Conservation (phyloP, 2,113 vertebrate genomes). For the Bucco capensis region DNA sequence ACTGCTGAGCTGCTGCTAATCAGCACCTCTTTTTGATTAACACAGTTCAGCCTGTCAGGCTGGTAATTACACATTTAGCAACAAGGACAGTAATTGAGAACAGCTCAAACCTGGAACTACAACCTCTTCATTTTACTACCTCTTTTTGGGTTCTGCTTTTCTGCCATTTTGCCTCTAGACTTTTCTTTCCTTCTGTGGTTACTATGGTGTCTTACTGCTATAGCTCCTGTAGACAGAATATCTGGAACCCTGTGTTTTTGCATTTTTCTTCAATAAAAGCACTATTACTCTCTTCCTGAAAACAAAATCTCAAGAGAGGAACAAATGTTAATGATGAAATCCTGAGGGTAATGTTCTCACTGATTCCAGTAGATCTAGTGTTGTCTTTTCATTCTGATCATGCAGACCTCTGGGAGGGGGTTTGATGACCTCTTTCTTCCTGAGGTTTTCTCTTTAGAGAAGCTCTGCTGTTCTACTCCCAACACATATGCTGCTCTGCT, state of each 20-base stretch:
- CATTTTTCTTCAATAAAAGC: not conserved
- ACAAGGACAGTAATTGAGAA: not conserved
- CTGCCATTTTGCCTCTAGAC: not conserved
- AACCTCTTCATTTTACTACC: not conserved
- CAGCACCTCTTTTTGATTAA: conserved; percentile 1
- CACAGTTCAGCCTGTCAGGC: not conserved
- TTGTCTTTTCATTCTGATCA: not conserved
- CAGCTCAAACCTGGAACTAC: not conserved
- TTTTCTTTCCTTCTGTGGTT: not conserved
- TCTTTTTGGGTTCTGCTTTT: not conserved
- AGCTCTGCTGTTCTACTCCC: not conserved
- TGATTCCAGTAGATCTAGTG: not conserved
- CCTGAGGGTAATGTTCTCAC: not conserved
- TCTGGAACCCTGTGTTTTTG: not conserved
- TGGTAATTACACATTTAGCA: not conserved
- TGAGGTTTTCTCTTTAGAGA: not conserved
- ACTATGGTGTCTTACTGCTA: not conserved
- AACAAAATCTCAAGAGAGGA: not conserved
- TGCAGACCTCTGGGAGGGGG: not conserved
- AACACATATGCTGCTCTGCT: not conserved
- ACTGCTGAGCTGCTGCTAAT: not conserved
- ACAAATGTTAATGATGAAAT: not conserved
- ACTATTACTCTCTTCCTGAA: not conserved
- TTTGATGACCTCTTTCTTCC: not conserved
- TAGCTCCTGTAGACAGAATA: not conserved